phyloP scores from a whole-genome alignment of 2,888 invertebrate species.

The Lithophane semibrunnea region DNA sequence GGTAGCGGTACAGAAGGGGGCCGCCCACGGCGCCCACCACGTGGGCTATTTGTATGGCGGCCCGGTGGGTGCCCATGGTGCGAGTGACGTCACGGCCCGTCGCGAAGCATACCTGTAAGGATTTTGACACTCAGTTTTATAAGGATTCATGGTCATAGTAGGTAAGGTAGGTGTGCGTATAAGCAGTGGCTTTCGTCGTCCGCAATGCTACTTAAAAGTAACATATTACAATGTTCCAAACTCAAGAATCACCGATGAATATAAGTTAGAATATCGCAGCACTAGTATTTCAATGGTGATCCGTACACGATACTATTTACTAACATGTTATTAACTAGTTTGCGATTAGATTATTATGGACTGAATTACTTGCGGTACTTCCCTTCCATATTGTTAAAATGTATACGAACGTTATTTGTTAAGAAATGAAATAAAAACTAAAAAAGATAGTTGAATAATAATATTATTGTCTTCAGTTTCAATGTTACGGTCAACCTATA shows the following conservation, averaged over 20 bases:
- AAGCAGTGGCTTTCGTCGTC: not conserved
- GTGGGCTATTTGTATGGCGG: slow-evolving; percentile 86
- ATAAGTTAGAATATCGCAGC: not conserved
- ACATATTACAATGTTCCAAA: not conserved
- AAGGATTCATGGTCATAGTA: slow-evolving; percentile 36
- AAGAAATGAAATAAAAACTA: not conserved
- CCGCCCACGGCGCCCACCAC: slow-evolving; percentile 93
- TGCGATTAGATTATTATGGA: not conserved
- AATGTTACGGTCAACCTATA: not conserved
- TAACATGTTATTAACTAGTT: not conserved
- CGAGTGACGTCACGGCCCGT: slow-evolving; percentile 86
- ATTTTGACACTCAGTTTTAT: slow-evolving; percentile 36
- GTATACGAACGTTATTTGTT: not conserved
- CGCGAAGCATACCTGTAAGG: slow-evolving; percentile 85
- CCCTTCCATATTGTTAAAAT: not conserved
- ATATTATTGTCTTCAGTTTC: not conserved
- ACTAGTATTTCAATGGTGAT: not conserved
- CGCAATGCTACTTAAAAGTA: not conserved
- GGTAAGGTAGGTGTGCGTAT: too few species aligned
- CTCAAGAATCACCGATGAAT: not conserved
- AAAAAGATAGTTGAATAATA: not conserved
- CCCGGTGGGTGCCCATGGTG: slow-evolving; percentile 92
- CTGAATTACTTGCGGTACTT: not conserved
- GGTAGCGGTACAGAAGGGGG: slow-evolving; percentile 92
- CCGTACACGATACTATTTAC: too few species aligned